Percentiles rank a stretch among this genome's conserved stretches.
These are phyloP conservation scores for Anthopleura xanthogrammica DNA, from an alignment of 92 coral and sea anemone species.

Conservation along the genomic window DNA sequence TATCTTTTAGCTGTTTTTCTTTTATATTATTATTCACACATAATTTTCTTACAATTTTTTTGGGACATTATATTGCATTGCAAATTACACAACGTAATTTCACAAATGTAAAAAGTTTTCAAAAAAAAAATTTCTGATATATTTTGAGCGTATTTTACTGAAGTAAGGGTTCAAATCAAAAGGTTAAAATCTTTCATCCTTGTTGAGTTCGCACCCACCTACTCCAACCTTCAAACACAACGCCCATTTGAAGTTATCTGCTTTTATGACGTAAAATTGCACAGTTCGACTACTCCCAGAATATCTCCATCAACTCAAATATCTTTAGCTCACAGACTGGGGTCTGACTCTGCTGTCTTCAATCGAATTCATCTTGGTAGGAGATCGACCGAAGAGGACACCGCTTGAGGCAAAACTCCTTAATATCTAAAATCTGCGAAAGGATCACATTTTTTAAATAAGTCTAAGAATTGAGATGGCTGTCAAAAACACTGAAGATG, in stretches of 20 bases:
- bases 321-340: background rate
- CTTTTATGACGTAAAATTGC: background rate
- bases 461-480: background rate
- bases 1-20: no score
- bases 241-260: background rate
- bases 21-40: no score
- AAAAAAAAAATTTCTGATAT: no score
- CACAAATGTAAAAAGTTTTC: background rate
- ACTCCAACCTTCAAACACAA: background rate
- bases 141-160: background rate
- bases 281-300: background rate
- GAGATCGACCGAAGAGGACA: background rate
- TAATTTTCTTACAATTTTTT: background rate
- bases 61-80: background rate
- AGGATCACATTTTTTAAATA: background rate
- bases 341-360: background rate
- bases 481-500: background rate
- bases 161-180: background rate
- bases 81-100: background rate
- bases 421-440: background rate
- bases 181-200: slow-evolving; percentile 1
- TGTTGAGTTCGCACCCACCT: background rate
- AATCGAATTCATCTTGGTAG: background rate
- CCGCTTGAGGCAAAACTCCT: background rate
- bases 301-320: background rate